Conservation (phyloP, 2,797 vertebrate species). For the Picus viridis region DNA sequence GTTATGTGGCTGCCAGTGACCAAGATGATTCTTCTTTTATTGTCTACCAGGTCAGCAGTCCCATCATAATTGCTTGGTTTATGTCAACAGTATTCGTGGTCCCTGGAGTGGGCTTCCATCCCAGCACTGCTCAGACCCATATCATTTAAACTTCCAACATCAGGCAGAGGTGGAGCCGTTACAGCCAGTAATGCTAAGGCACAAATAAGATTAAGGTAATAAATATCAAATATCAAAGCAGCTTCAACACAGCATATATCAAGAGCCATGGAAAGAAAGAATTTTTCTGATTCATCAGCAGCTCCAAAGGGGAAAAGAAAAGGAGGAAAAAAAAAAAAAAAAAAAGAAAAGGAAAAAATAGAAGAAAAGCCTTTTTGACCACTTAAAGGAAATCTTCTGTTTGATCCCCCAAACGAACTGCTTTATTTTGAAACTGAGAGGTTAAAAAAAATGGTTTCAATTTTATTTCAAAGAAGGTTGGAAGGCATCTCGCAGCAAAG, state of each 20-base stretch:
- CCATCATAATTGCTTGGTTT: background rate
- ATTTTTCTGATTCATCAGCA: constrained; percentile 54
- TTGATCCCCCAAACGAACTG: constrained; percentile 40
- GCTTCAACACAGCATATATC: constrained; percentile 52
- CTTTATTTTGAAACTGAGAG: constrained; percentile 57
- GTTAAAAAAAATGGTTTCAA: constrained; percentile 68
- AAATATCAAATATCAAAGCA: constrained; percentile 69
- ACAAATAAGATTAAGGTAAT: constrained; percentile 68
- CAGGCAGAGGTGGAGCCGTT: constrained; percentile 43
- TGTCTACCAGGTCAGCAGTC: background rate
- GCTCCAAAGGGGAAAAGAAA: constrained; percentile 39
- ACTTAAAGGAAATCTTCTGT: constrained; percentile 51
- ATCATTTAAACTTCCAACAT: constrained; percentile 26
- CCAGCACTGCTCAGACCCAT: background rate
- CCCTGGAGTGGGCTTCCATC: background rate
- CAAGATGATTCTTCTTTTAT: background rate
- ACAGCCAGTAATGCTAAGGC: constrained; percentile 18
- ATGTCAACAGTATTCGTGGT: background rate
- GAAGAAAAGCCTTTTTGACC: constrained; percentile 23
- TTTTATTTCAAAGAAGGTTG: constrained; percentile 51
- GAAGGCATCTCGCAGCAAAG: background rate
- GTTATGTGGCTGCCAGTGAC: background rate
- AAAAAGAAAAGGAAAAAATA: background rate
- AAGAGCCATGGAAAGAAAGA: constrained; percentile 28
- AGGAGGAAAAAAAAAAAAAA: too few species aligned